These are phyloP conservation scores for Omphaloscelis lunosa DNA, from an alignment of 2,888 invertebrate genomes.

Conservation along the genomic window DNA sequence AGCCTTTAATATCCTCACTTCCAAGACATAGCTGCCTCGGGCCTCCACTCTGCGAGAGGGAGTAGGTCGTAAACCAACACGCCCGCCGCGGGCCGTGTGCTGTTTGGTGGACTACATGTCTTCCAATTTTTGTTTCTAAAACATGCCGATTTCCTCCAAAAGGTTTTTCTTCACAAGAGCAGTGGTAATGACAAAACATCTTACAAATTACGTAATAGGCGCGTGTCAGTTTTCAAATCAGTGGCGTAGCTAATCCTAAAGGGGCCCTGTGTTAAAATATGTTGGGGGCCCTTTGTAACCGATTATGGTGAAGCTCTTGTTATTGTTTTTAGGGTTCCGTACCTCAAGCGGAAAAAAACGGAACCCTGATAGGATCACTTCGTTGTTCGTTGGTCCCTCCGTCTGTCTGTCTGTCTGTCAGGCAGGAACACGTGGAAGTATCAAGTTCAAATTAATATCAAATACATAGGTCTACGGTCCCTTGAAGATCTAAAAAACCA, in stretches of 20 bases:
- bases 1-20: neutral
- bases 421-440: no score
- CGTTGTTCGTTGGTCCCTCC: no score
- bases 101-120: no score
- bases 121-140: neutral
- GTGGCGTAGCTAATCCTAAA: neutral
- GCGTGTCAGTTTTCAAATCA: neutral
- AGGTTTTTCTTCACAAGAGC: neutral
- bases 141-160: neutral
- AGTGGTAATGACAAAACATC: neutral
- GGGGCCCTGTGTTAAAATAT: no score
- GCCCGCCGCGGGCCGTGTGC: neutral
- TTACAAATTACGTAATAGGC: neutral
- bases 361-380: no score
- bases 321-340: neutral
- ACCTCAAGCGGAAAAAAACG: no score
- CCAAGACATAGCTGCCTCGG: neutral
- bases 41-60: neutral
- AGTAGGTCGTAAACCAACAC: neutral
- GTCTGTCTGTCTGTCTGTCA: neutral
- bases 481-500: no score
- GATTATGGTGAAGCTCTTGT: neutral
- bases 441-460: neutral
- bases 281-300: no score
- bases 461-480: neutral